Conservation (phyloP, 2,113 vertebrate genomes). For the Caracal caracal region DNA sequence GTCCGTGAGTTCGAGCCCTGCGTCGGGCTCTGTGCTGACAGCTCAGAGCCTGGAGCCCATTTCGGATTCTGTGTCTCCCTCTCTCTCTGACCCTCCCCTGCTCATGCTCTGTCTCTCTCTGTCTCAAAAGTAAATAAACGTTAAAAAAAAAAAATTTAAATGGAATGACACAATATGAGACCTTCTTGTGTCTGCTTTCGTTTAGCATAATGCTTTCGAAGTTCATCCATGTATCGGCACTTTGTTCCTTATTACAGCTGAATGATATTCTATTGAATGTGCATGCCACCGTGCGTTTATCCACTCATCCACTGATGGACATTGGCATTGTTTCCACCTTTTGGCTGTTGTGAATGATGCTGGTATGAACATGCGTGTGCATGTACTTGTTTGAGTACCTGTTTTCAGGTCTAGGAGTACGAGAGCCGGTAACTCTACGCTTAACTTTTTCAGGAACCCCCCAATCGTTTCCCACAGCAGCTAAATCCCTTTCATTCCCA, state of each 20-base stretch:
- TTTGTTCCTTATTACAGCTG: conserved; percentile 31
- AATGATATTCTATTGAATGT: background rate
- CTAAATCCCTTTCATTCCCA: background rate
- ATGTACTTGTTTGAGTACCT: background rate
- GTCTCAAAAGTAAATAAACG: too few relatives aligned
- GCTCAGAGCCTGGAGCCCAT: too few relatives aligned
- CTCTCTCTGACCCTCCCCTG: too few relatives aligned
- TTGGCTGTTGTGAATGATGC: background rate
- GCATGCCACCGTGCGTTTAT: background rate
- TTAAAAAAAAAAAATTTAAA: background rate
- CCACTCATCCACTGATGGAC: background rate
- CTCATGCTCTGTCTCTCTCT: too few relatives aligned
- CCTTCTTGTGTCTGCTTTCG: background rate
- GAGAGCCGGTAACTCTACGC: background rate
- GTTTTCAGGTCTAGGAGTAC: background rate
- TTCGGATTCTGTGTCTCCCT: too few relatives aligned
- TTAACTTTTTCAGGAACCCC: background rate
- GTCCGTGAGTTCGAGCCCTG: too few relatives aligned
- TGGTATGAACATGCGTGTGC: background rate
- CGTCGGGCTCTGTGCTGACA: too few relatives aligned
- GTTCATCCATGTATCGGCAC: background rate
- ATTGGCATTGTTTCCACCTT: background rate
- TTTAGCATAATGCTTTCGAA: background rate
- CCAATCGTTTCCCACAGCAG: background rate
- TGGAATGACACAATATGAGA: background rate